phyloP scores from a whole-genome alignment of 2,888 invertebrate genomes.

The Andrena minutula region DNA sequence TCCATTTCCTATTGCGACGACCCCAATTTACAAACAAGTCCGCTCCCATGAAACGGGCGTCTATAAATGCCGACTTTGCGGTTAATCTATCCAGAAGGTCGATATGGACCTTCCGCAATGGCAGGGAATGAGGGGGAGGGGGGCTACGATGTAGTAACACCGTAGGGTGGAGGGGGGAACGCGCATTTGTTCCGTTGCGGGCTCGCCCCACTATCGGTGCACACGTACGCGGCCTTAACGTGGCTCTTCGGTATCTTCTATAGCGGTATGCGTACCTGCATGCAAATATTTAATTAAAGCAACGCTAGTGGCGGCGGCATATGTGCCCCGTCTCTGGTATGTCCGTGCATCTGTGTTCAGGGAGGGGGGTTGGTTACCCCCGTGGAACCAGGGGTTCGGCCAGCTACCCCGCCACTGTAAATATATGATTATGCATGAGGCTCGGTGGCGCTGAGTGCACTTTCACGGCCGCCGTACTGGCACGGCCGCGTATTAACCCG shows the following conservation, averaged over 20 bases:
- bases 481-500: slow-evolving; percentile 55
- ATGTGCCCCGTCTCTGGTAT: slow-evolving; percentile 66
- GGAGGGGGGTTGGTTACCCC: slow-evolving; percentile 22
- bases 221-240: slow-evolving; percentile 10
- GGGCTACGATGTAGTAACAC: slow-evolving; percentile 1
- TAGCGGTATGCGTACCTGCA: slow-evolving; percentile 67
- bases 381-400: slow-evolving; percentile 38
- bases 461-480: slow-evolving; percentile 72
- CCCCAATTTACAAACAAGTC: slow-evolving; percentile 4
- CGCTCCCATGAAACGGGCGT: not conserved
- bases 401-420: slow-evolving; percentile 74
- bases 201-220: slow-evolving; percentile 7
- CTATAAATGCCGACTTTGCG: slow-evolving; percentile 55
- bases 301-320: slow-evolving; percentile 66
- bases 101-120: slow-evolving; percentile 8
- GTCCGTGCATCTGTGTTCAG: slow-evolving; percentile 58
- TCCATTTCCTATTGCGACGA: not conserved
- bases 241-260: slow-evolving; percentile 36
- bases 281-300: slow-evolving; percentile 83
- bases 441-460: slow-evolving; percentile 79
- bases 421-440: slow-evolving; percentile 83
- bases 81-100: slow-evolving; percentile 57
- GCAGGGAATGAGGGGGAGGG: not conserved
- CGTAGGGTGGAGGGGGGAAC: not conserved
- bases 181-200: slow-evolving; percentile 1